Evolutionary conservation across 2,797 vertebrate genomes (phyloP).

Genomic region (Remorina albescens): DNA sequence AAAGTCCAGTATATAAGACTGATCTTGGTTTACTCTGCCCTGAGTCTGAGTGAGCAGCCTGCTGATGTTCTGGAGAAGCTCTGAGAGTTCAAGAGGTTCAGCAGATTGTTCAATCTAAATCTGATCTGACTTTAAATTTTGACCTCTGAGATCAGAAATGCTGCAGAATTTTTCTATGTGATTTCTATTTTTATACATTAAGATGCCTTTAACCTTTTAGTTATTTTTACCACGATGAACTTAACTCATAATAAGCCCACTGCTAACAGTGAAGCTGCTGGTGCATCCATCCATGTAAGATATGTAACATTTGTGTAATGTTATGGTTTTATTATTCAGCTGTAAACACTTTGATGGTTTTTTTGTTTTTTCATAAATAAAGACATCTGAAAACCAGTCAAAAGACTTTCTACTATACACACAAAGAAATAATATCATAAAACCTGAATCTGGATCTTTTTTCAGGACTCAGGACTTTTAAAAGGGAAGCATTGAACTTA

Average conservation of each 20-base stretch:
- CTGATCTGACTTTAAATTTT: not conserved
- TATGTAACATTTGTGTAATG: not conserved
- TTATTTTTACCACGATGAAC: not conserved
- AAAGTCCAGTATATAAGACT: not conserved
- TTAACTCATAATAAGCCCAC: not conserved
- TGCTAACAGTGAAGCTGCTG: too few species aligned
- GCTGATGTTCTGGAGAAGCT: not conserved
- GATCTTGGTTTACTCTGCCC: not conserved
- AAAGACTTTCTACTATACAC: not conserved
- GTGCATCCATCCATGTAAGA: not conserved
- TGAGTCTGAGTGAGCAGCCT: not conserved
- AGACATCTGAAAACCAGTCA: not conserved
- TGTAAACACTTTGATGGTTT: not conserved
- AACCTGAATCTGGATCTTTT: too few species aligned
- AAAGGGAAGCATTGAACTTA: too few species aligned
- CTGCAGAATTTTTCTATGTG: not conserved
- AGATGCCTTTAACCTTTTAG: not conserved
- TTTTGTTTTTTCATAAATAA: not conserved
- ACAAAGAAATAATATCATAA: too few species aligned
- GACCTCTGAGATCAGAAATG: conserved; percentile 3
- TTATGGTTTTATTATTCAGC: not conserved
- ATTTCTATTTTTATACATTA: not conserved
- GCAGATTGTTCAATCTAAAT: not conserved
- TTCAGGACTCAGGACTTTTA: too few species aligned
- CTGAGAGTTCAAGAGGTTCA: not conserved